Evolutionary conservation across 1,140 invertebrate species (phyloP).

Genomic region (Melanaphis sacchari): DNA sequence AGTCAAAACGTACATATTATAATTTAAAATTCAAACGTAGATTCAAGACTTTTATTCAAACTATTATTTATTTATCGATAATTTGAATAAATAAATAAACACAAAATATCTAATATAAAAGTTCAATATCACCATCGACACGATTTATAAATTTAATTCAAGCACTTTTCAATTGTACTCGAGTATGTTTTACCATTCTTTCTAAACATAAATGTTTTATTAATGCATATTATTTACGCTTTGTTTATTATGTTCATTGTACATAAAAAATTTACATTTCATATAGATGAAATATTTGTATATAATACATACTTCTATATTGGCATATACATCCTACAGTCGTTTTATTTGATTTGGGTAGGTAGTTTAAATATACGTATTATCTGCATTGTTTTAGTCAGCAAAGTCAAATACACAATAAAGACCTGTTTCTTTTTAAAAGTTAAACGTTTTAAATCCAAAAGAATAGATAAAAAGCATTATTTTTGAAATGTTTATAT

Average conservation of each 20-base stretch:
- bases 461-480: neutral
- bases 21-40: neutral
- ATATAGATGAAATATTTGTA: neutral
- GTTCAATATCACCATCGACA: neutral
- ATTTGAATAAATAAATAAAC: neutral
- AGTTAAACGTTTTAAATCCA: neutral
- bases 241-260: slow-evolving; percentile 26
- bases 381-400: neutral
- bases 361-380: neutral
- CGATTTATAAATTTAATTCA: neutral
- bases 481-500: neutral
- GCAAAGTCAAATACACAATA: neutral
- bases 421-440: neutral
- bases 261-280: neutral
- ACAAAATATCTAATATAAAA: neutral
- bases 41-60: neutral
- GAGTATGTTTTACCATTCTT: neutral
- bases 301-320: neutral
- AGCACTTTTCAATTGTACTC: neutral
- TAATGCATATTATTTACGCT: neutral
- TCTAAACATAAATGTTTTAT: slow-evolving; percentile 5
- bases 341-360: neutral
- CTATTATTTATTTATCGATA: neutral
- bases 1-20: neutral
- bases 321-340: neutral